Base-by-base conservation (phyloP, 2,797 vertebrate genomes). In the Xerus rutilus region DNA sequence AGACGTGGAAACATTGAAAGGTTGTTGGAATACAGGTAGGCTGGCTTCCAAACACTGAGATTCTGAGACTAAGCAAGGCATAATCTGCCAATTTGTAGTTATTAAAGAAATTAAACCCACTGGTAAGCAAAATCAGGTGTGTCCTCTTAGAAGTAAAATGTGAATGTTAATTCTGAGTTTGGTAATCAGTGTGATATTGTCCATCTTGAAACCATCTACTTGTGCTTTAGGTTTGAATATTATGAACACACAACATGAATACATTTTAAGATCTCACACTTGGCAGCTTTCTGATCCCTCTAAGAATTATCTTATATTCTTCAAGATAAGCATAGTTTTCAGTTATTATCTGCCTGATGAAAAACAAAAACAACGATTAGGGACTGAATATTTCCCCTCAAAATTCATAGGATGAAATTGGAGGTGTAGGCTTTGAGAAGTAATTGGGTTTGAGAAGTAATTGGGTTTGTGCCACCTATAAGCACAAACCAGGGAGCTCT, bases 161-260 rank as follows among this genome's bases (percentile, higher is more conserved):
- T 28, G 62, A 76, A 77, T 74, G 82, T 43, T 92, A 84, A 92
- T 91, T 93, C 93, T 45, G 83, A 94, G 86, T 77, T 91, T 69
- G 67, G 70, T 59, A 95, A 96, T 97, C 96, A 95, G 88, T 23
- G 39, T 73, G 67, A 79, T 67, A 92, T 97, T 96, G 96, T 96
- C 95, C 93, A 69, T 70, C 47, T 72, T 30, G 72, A 96, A 93
- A 88, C 20, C 13, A 20, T 72, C 74, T 83, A 76, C 72, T 86
- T 77, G 32, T 47, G 52, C 49, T 73, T 65, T 81, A 72, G 32
- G 30, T 76, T 76, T 95, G 72, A 79, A 69, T 89, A 43, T 4
- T 45, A 70, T 83, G 67, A 86, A 95, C 47, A 28, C 21, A 59
- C 39, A 79, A 17, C 7, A 18, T 25, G 43, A 86, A 65, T 59